A percentile compares a stretch with the other conserved stretches of the same genome.
These are phyloP conservation scores for Brachionus manjavacas DNA, from an alignment of 1,140 invertebrate species.

Conservation along the genomic window DNA sequence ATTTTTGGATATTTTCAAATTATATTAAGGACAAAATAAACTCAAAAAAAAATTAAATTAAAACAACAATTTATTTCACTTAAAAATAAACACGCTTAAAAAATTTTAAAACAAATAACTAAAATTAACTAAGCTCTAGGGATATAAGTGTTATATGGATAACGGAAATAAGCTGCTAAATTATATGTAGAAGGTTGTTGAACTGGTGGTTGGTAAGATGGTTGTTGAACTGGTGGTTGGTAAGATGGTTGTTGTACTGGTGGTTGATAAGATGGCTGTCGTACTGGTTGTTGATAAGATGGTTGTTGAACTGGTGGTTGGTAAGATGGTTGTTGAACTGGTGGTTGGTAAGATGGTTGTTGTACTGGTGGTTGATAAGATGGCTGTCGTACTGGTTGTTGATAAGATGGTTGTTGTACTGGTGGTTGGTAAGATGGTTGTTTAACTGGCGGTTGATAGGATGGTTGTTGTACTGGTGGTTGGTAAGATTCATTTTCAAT, in stretches of 20 bases:
- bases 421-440: not conserved
- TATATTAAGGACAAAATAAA: too few species aligned
- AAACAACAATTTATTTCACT: not conserved
- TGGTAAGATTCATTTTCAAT: not conserved
- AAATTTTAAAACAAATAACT: not conserved
- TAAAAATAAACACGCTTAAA: not conserved
- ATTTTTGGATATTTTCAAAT: too few species aligned
- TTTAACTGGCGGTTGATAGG: not conserved
- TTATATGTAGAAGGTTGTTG: not conserved
- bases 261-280: not conserved
- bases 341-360: not conserved
- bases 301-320: not conserved
- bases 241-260: not conserved
- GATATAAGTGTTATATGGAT: not conserved
- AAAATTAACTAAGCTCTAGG: not conserved
- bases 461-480: not conserved
- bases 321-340: not conserved
- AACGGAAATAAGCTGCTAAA: constrained; percentile 3
- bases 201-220: not conserved
- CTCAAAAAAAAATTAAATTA: too few species aligned
- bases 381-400: not conserved
- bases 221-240: not conserved
- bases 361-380: not conserved
- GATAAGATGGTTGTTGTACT: not conserved
- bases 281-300: not conserved